Conservation (phyloP, 2,797 vertebrate genomes). For the Myripristis jacobus region DNA sequence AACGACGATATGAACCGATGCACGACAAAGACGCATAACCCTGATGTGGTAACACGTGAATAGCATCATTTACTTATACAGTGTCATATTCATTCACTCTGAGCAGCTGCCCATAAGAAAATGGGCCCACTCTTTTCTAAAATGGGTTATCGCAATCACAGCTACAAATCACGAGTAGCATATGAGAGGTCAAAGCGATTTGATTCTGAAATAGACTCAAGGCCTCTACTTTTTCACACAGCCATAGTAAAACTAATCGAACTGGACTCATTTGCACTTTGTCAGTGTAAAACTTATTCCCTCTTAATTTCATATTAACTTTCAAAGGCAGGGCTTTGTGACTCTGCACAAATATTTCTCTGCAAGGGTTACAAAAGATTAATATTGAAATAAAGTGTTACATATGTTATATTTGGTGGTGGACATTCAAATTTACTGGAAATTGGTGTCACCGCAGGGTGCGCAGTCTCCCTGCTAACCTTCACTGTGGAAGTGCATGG, state of each 20-base stretch:
- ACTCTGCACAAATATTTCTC: constrained; percentile 21
- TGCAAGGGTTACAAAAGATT: constrained; percentile 43
- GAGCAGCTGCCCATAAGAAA: background rate
- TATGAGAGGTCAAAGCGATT: constrained; percentile 24
- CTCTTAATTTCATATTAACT: constrained; percentile 30
- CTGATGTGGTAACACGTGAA: constrained; percentile 12
- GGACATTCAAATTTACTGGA: constrained; percentile 18
- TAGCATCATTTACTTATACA: constrained; percentile 15
- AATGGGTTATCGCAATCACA: constrained; percentile 46
- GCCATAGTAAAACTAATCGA: constrained; percentile 41
- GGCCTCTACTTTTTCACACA: constrained; percentile 10
- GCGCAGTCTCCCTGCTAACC: background rate
- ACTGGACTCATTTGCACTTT: constrained; percentile 28
- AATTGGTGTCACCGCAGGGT: constrained; percentile 30
- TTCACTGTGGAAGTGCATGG: constrained; percentile 11
- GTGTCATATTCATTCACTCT: constrained; percentile 12
- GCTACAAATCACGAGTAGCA: constrained; percentile 6
- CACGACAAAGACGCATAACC: constrained; percentile 37
- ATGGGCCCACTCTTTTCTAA: constrained; percentile 30
- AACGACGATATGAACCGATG: constrained; percentile 5
- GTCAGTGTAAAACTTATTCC: background rate
- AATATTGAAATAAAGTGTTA: constrained; percentile 14
- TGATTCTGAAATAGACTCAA: constrained; percentile 6
- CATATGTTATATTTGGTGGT: background rate
- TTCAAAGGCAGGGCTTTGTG: constrained; percentile 18